phyloP scores from a whole-genome alignment of 2,888 invertebrate genomes.

The Dinocampus coccinellae region DNA sequence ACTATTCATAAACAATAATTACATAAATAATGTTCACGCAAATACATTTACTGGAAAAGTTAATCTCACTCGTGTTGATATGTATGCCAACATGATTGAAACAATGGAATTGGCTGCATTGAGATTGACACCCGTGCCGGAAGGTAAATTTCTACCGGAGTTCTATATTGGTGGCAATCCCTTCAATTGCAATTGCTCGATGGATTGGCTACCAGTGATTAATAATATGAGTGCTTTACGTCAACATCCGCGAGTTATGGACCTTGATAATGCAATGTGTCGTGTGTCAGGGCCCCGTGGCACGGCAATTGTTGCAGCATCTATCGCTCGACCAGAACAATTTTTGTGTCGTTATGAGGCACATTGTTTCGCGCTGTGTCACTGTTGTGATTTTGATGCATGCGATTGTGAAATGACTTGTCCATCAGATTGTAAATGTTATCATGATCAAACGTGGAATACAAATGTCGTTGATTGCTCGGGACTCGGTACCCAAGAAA shows the following conservation, averaged over 20 bases:
- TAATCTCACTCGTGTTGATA: conserved; percentile 87
- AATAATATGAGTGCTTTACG: conserved; percentile 87
- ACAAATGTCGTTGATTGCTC: conserved; percentile 94
- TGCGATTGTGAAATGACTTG: conserved; percentile 98
- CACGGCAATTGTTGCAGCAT: conserved; percentile 82
- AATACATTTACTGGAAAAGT: conserved; percentile 90
- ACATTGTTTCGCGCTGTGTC: conserved; percentile 94
- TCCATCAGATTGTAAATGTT: conserved; percentile 93
- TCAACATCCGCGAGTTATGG: conserved; percentile 90
- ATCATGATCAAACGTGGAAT: conserved; percentile 94
- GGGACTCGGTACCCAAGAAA: conserved; percentile 80
- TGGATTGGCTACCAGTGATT: conserved; percentile 94
- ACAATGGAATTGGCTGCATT: conserved; percentile 86
- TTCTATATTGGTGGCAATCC: conserved; percentile 94
- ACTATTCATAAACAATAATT: conserved; percentile 90
- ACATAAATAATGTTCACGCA: conserved; percentile 83
- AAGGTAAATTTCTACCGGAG: conserved; percentile 83
- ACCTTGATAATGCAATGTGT: conserved; percentile 89
- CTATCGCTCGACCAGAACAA: conserved; percentile 83
- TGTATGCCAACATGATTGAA: conserved; percentile 89
- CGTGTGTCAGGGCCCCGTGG: conserved; percentile 87
- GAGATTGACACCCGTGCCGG: conserved; percentile 80
- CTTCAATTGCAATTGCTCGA: conserved; percentile 93
- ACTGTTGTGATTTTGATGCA: conserved; percentile 95
- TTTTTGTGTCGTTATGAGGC: conserved; percentile 93